phyloP scores from a whole-genome alignment of 2,113 vertebrate species.

The Martes martes region DNA sequence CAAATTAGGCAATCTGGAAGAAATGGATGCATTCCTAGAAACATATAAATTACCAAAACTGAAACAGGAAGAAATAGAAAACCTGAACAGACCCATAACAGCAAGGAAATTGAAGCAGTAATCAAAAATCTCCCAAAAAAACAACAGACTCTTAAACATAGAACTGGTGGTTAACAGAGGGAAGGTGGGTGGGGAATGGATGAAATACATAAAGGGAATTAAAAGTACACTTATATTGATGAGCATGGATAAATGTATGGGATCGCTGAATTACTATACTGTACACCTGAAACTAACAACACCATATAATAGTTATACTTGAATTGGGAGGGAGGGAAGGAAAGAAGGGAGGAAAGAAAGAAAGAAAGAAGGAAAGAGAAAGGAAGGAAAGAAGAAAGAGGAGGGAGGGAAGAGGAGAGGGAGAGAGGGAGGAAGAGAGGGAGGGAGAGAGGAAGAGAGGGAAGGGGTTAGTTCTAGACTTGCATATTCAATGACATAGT shows the following conservation, averaged over 20 bases:
- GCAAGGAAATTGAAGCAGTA: too few species aligned
- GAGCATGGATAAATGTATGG: neutral
- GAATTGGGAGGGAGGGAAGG: neutral
- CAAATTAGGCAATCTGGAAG: too few species aligned
- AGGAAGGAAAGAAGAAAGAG: too few species aligned
- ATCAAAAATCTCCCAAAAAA: neutral
- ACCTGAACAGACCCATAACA: too few species aligned
- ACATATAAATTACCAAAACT: too few species aligned
- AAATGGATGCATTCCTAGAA: too few species aligned
- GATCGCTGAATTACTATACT: neutral
- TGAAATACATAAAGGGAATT: neutral
- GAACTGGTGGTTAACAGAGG: neutral
- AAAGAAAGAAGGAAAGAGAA: accelerated
- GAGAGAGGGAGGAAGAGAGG: too few species aligned
- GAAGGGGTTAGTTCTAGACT: neutral
- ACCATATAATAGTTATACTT: neutral
- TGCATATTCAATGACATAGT: neutral
- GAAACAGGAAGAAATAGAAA: too few species aligned
- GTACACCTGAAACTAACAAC: neutral
- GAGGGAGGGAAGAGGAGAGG: too few species aligned
- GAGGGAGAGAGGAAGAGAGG: too few species aligned
- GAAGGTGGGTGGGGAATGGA: neutral
- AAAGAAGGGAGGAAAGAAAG: accelerated
- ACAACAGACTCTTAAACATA: neutral
- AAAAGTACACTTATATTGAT: neutral